Evolutionary conservation across 1,140 invertebrate species (phyloP).

Genomic region (Arctopsyche grandis): DNA sequence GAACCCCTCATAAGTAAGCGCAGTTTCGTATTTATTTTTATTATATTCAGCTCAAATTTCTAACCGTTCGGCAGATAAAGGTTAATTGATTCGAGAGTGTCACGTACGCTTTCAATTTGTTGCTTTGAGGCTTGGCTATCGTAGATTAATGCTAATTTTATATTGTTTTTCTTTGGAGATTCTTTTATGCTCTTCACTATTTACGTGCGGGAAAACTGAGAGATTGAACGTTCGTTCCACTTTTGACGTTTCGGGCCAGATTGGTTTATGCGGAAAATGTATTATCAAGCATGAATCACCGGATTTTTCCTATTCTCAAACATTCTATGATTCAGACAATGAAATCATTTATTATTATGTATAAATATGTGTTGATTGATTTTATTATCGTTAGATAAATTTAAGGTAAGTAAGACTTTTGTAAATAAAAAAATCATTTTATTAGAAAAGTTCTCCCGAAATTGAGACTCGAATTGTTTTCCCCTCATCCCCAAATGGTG

Average conservation of each 20-base stretch:
- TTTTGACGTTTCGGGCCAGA: constrained; percentile 50
- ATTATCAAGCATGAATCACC: constrained; percentile 45
- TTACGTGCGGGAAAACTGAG: constrained; percentile 13
- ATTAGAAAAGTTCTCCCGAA: not conserved
- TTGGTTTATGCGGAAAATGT: constrained; percentile 51
- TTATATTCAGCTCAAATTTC: no score
- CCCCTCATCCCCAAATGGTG: not conserved
- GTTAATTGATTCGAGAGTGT: not conserved
- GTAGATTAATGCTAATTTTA: constrained; percentile 50
- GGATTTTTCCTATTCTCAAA: not conserved
- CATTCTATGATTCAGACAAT: not conserved
- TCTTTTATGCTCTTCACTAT: not conserved
- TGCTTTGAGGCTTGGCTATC: constrained; percentile 31
- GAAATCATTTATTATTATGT: not conserved
- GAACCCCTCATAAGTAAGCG: not conserved
- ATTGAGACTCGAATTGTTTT: not conserved
- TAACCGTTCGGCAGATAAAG: not conserved
- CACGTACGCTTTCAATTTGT: not conserved
- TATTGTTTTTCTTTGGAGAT: constrained; percentile 45
- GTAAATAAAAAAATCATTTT: not conserved
- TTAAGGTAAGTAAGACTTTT: no score
- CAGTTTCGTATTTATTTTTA: no score
- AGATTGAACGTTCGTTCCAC: constrained; percentile 52
- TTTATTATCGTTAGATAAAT: no score
- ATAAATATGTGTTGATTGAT: no score